A percentile compares a stretch with the other conserved stretches of the same genome.
Evolutionary conservation across 2,113 vertebrate genomes (phyloP).

Genomic region (Bombycilla garrulus): DNA sequence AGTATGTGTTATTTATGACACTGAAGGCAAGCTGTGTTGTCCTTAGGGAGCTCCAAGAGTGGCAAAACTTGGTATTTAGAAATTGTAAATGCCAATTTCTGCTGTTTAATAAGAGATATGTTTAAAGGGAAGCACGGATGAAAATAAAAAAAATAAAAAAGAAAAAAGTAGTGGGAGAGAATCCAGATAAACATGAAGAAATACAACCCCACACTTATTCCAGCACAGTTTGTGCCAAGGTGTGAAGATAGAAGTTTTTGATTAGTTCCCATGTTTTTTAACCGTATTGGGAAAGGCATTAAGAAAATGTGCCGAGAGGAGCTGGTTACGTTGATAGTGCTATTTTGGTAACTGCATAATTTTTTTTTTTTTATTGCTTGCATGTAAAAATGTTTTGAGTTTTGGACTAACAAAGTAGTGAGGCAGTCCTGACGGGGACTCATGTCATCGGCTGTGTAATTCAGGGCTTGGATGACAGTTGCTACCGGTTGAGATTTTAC

Average conservation of each 20-base stretch:
- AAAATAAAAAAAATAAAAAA: not conserved
- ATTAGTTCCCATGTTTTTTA: conserved; percentile 49
- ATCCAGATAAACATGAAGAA: not conserved
- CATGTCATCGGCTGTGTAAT: not conserved
- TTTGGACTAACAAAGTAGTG: not conserved
- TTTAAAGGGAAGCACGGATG: not conserved
- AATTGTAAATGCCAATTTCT: not conserved
- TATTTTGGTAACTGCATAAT: conserved; percentile 59
- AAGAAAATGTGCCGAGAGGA: conserved; percentile 56
- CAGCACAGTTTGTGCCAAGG: not conserved
- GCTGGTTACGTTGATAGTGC: conserved; percentile 42
- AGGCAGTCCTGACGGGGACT: not conserved
- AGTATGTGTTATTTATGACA: conserved; percentile 5
- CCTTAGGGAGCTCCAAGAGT: not conserved
- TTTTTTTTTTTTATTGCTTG: not conserved
- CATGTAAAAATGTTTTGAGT: conserved; percentile 6
- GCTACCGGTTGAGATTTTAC: conserved; percentile 24
- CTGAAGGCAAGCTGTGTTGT: not conserved
- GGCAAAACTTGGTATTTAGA: not conserved
- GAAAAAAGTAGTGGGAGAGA: not conserved
- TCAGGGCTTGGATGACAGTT: not conserved
- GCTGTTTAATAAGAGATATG: not conserved
- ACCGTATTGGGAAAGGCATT: conserved; percentile 67
- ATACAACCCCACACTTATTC: not conserved
- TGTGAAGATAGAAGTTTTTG: conserved; percentile 25